Percentiles rank a stretch among this genome's conserved stretches.
phyloP scores from a whole-genome alignment of 1,140 invertebrate genomes.

The Ceratosolen solmsi region DNA sequence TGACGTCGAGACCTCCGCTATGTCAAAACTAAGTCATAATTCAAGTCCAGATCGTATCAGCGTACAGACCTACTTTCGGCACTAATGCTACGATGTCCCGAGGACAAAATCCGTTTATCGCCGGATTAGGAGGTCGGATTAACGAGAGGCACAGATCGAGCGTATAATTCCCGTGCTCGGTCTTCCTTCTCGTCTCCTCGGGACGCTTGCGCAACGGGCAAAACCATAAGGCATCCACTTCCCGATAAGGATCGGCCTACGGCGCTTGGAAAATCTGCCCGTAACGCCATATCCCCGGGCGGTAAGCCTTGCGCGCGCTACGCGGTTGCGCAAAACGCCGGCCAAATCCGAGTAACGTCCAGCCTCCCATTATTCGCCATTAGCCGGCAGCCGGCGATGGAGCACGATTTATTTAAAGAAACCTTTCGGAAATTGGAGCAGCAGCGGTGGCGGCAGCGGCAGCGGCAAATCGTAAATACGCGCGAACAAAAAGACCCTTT shows the following conservation, averaged over 20 bases:
- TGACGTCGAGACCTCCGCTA: background rate
- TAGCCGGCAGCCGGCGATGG: background rate
- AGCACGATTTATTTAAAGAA: conserved; percentile 35
- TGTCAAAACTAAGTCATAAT: background rate
- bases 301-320: conserved; percentile 12
- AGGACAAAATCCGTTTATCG: too few relatives aligned
- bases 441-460: too few relatives aligned
- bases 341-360: background rate
- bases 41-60: background rate
- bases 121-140: too few relatives aligned
- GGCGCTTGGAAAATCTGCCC: background rate
- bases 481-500: conserved; percentile 45
- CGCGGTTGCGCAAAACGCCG: too few relatives aligned
- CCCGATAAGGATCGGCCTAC: background rate
- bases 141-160: too few relatives aligned
- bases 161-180: too few relatives aligned
- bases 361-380: conserved; percentile 19
- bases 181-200: background rate
- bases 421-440: conserved; percentile 44
- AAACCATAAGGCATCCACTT: background rate
- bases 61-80: background rate
- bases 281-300: background rate
- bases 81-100: background rate
- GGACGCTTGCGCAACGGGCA: too few relatives aligned
- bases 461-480: conserved; percentile 42